Evolutionary conservation across 2,888 invertebrate genomes (phyloP).

Genomic region (Epinotia bilunana): DNA sequence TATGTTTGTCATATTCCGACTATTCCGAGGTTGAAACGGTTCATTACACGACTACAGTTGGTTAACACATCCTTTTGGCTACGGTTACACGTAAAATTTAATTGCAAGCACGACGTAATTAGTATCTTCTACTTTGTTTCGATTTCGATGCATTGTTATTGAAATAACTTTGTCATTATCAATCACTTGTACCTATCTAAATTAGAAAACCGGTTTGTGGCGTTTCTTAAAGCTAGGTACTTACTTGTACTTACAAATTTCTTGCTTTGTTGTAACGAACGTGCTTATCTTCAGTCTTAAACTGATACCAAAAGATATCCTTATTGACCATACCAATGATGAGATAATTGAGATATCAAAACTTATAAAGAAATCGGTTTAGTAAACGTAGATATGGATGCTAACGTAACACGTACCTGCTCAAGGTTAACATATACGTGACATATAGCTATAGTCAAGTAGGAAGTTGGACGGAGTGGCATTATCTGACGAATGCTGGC

Average conservation of each 20-base stretch:
- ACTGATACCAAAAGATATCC: background rate
- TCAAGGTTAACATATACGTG: conserved; percentile 38
- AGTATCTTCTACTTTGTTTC: conserved; percentile 47
- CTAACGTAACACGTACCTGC: conserved; percentile 32
- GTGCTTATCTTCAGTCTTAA: background rate
- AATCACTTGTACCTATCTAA: conserved; percentile 1
- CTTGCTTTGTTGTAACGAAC: background rate
- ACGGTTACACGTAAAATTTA: conserved; percentile 16
- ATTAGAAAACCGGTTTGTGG: background rate
- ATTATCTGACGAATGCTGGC: conserved; percentile 18
- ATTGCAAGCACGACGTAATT: conserved; percentile 46
- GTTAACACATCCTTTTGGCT: conserved; percentile 12
- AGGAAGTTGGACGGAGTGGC: conserved; percentile 29
- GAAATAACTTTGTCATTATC: conserved; percentile 54
- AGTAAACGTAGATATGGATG: conserved; percentile 22
- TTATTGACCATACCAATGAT: background rate
- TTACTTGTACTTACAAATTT: background rate
- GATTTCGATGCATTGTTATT: conserved; percentile 16
- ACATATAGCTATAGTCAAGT: conserved; percentile 33
- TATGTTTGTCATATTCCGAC: conserved; percentile 10
- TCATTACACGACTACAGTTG: conserved; percentile 20
- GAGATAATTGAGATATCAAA: background rate
- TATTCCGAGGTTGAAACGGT: conserved; percentile 9
- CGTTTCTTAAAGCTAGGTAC: background rate
- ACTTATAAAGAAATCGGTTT: conserved; percentile 16